phyloP scores from a whole-genome alignment of 2,797 vertebrate genomes.

The Dallia pectoralis region DNA sequence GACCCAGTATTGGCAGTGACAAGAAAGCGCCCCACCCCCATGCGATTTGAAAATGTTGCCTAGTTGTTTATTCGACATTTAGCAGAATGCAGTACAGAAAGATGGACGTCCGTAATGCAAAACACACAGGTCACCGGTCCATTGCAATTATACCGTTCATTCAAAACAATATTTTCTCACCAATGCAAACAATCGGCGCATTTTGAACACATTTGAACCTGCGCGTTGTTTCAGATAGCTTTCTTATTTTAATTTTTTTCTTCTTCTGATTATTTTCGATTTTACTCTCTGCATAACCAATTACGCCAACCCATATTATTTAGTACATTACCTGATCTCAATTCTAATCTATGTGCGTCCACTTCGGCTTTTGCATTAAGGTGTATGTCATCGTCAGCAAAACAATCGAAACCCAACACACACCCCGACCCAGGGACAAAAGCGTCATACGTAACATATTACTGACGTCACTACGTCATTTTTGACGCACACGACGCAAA shows the following conservation, averaged over 20 bases:
- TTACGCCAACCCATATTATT: not conserved
- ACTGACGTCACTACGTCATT: not conserved
- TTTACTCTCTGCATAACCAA: not conserved
- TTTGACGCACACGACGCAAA: not conserved
- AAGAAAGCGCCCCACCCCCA: not conserved
- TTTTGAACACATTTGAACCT: no score
- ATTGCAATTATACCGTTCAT: no score
- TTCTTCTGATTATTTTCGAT: no score
- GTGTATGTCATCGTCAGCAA: constrained; percentile 11
- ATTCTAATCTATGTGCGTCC: constrained; percentile 7
- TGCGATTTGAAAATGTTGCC: no score
- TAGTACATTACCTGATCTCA: not conserved
- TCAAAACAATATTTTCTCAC: not conserved
- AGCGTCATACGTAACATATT: not conserved
- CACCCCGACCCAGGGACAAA: not conserved
- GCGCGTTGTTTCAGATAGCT: not conserved
- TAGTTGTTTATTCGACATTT: no score
- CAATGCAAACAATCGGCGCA: not conserved
- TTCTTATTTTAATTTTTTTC: no score
- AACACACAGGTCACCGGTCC: not conserved
- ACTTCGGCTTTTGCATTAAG: constrained; percentile 9
- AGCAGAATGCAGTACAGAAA: not conserved
- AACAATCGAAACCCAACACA: constrained; percentile 19
- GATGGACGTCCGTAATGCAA: not conserved
- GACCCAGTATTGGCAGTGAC: not conserved